Conservation (phyloP, 2,888 invertebrate genomes). For the Hypomecis punctinalis region DNA sequence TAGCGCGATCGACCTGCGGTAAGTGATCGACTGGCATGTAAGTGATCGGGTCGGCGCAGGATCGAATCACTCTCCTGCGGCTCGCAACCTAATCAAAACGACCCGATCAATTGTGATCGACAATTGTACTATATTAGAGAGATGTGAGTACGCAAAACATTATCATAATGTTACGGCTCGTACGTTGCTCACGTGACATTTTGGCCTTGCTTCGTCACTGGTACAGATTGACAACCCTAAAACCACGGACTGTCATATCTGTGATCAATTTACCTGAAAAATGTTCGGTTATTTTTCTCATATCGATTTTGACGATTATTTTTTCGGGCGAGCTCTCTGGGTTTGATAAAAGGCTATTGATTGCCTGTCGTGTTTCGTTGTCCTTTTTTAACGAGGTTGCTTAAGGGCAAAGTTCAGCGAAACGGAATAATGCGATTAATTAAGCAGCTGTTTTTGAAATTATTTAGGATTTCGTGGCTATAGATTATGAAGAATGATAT, state of each 20-base stretch:
- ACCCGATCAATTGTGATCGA: no score
- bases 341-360: slow-evolving; percentile 20
- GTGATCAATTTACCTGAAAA: slow-evolving; percentile 42
- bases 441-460: background rate
- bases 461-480: background rate
- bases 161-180: no score
- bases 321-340: slow-evolving; percentile 9
- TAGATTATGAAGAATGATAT: no score
- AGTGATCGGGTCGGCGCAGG: no score
- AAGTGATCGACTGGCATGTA: no score
- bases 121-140: no score
- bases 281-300: slow-evolving; percentile 36
- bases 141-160: no score
- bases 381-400: slow-evolving; percentile 10
- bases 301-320: slow-evolving; percentile 26
- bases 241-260: slow-evolving; percentile 33
- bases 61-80: no score
- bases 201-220: no score
- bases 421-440: background rate
- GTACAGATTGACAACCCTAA: slow-evolving; percentile 16
- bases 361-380: slow-evolving; percentile 27
- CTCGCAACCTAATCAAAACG: no score
- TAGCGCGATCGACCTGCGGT: no score
- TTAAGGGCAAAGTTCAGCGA: background rate
- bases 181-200: no score